Evolutionary conservation across 2,797 vertebrate genomes (phyloP), one percentile per base, ranked within the genome.

Genomic region (Columba guinea): DNA sequence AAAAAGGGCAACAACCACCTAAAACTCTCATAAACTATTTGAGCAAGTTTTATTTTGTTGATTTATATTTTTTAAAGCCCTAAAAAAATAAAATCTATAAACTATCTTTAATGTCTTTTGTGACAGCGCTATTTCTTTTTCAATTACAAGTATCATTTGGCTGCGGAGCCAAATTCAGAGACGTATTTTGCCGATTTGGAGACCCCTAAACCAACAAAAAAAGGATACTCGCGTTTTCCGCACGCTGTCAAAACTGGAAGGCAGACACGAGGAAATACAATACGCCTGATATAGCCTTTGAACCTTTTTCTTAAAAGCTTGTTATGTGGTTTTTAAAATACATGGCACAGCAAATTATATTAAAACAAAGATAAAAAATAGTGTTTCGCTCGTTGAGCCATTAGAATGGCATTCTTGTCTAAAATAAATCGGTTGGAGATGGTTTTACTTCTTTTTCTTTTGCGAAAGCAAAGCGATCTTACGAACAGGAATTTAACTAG

Each of bases 271-370:
- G 30, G 63, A 64, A 83, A 75, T 32, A 28, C 4, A 62, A 39
- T 22, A 24, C 23, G 81, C 91, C 5, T 1, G 0, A 79, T 51
- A 51, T 11, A 51, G 10, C 26, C 19, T 34, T 39, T 62, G 32
- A 78, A 90, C 7, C 69, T 68, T 82, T 58, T 46, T 46, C 67
- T 69, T 78, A 60, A 93, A 87, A 87, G 22, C 17, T 75, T 18
- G 1, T 44, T 51, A 30, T 1, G 0, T n/a, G 27, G 64, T 27
- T 88, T 78, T 32, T 7, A 32, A 34, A 49, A 56, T 41, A 5
- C 11, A 19, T 0, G 0, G 11, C 19, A 27, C 10, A 26, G 37
- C 23, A 64, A 70, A 68, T 78, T 17, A 10, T 55, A 30, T 30
- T 13, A 35, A 46, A 74, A 32, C 3, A 34, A 51, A 86, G 65